Conservation (phyloP, 2,797 vertebrate genomes). For the Rachycentron canadum region DNA sequence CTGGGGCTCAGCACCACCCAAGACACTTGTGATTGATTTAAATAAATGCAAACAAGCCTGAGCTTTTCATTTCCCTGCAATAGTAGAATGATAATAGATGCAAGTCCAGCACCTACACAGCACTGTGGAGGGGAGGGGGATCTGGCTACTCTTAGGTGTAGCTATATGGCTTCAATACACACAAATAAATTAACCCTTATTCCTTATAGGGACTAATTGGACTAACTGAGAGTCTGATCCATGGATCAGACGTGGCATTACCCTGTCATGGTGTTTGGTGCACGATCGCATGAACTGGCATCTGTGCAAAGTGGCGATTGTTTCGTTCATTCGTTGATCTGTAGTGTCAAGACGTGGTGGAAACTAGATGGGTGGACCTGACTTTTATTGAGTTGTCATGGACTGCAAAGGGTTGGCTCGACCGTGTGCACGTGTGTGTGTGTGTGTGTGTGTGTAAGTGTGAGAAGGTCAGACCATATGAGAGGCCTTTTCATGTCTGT, state of each 20-base stretch:
- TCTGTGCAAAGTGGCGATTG: neutral
- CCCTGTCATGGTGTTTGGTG: neutral
- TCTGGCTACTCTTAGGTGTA: neutral
- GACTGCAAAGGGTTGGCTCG: slow-evolving; percentile 25
- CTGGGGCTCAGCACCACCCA: too few species aligned
- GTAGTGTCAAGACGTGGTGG: neutral
- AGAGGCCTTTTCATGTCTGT: slow-evolving; percentile 80
- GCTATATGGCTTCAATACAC: neutral
- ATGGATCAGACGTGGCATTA: neutral
- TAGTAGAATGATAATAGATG: too few species aligned
- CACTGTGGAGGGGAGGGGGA: too few species aligned
- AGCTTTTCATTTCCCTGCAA: too few species aligned
- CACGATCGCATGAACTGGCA: neutral
- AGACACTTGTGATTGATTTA: neutral
- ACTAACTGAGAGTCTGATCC: too few species aligned
- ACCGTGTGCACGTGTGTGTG: slow-evolving; percentile 6
- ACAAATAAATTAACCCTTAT: neutral
- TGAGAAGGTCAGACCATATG: slow-evolving; percentile 79
- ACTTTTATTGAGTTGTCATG: slow-evolving; percentile 20
- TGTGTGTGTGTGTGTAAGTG: slow-evolving; percentile 33
- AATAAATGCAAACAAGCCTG: neutral
- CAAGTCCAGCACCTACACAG: too few species aligned
- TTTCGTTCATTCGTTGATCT: neutral
- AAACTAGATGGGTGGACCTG: slow-evolving; percentile 13
- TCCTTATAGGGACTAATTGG: neutral